A percentile compares a stretch with the other conserved stretches of the same genome.
These are phyloP conservation scores for Metopolophium dirhodum DNA, from an alignment of 1,140 invertebrate species.

Conservation along the genomic window DNA sequence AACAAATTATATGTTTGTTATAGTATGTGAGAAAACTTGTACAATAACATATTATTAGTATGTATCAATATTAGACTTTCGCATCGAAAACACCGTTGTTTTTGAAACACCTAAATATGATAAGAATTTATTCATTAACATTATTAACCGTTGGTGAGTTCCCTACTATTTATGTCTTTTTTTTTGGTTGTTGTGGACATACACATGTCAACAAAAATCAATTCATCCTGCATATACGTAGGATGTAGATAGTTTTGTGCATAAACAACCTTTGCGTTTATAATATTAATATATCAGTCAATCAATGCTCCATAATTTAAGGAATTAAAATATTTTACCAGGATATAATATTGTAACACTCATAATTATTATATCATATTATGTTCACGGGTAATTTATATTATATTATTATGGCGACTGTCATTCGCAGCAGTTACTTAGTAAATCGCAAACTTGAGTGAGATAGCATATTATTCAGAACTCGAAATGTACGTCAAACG, in stretches of 20 bases:
- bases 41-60: background rate
- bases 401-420: background rate
- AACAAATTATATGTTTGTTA: background rate
- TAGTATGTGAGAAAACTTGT: background rate
- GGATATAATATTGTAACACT: background rate
- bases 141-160: background rate
- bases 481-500: background rate
- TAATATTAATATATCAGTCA: background rate
- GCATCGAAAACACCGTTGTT: background rate
- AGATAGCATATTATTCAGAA: background rate
- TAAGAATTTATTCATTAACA: background rate
- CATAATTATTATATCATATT: background rate
- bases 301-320: background rate
- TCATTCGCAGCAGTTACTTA: background rate
- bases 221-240: background rate
- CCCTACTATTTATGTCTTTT: background rate
- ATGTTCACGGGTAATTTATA: background rate
- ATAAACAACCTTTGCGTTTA: background rate
- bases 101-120: background rate
- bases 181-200: background rate
- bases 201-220: background rate
- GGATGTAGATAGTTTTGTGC: background rate
- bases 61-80: background rate
- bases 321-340: background rate
- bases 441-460: background rate